Conservation (phyloP, 2,797 vertebrate species). For the Sylvilagus floridanus region DNA sequence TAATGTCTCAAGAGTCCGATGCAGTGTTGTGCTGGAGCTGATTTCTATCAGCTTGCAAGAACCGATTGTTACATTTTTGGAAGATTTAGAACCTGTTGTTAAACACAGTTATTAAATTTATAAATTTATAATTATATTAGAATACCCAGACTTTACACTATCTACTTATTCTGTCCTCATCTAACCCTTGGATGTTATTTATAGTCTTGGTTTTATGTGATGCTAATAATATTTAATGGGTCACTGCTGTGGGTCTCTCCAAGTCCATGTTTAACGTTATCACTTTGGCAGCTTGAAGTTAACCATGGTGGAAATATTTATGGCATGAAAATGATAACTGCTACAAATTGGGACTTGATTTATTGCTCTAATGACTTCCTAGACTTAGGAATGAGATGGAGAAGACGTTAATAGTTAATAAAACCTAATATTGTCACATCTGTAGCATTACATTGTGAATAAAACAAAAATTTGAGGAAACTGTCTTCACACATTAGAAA, state of each 20-base stretch:
- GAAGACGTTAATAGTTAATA: conserved; percentile 34
- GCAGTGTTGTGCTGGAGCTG: neutral
- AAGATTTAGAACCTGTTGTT: neutral
- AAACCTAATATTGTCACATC: neutral
- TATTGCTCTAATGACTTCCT: neutral
- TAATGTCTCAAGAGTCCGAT: neutral
- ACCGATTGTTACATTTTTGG: neutral
- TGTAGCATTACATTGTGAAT: neutral
- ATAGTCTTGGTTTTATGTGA: neutral
- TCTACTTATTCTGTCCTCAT: neutral
- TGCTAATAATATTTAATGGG: neutral
- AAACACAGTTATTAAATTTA: neutral
- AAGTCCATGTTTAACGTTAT: neutral
- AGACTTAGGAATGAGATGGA: neutral
- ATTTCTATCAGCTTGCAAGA: neutral
- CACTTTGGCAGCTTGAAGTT: neutral
- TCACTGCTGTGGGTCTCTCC: neutral
- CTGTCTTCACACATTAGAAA: conserved; percentile 8
- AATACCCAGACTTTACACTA: neutral
- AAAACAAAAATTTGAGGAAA: neutral
- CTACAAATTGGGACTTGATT: neutral
- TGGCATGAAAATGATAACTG: neutral
- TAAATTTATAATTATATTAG: neutral
- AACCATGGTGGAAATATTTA: neutral
- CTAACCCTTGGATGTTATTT: neutral